Percentiles rank a stretch among this genome's conserved stretches.
Evolutionary conservation across 37 sponge, comb jelly and placozoan genomes (phyloP).

Genomic region (Theonella swinhoei): DNA sequence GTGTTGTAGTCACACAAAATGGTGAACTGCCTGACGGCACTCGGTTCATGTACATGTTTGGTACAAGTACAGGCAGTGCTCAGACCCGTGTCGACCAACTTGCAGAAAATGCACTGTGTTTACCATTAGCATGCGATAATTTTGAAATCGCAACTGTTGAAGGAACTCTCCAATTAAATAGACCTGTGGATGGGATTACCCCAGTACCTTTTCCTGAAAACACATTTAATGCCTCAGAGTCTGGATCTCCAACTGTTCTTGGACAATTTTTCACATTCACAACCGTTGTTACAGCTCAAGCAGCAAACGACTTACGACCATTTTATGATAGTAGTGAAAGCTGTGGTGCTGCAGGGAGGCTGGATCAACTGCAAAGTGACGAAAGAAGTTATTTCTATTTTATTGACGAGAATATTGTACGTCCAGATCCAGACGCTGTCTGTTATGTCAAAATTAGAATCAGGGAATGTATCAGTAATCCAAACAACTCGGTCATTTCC

Average conservation of each 20-base stretch:
- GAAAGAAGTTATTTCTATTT: neutral
- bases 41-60: neutral
- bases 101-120: constrained; percentile 2
- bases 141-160: neutral
- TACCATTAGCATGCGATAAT: constrained; percentile 1
- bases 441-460: neutral
- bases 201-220: neutral
- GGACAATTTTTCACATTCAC: neutral
- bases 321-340: neutral
- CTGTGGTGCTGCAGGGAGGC: neutral
- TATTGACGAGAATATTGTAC: neutral
- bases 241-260: neutral
- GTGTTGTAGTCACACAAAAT: neutral
- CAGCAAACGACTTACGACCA: neutral
- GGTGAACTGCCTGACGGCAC: neutral
- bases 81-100: neutral
- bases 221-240: neutral
- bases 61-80: neutral
- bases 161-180: no score
- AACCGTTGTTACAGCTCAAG: neutral
- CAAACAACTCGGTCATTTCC: neutral
- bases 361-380: neutral
- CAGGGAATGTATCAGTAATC: neutral
- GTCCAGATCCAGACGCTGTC: neutral
- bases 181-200: no score